Evolutionary conservation across 2,113 vertebrate species (phyloP), one percentile per base, ranked within the genome.

Genomic region (Heterotilapia buettikoferi): DNA sequence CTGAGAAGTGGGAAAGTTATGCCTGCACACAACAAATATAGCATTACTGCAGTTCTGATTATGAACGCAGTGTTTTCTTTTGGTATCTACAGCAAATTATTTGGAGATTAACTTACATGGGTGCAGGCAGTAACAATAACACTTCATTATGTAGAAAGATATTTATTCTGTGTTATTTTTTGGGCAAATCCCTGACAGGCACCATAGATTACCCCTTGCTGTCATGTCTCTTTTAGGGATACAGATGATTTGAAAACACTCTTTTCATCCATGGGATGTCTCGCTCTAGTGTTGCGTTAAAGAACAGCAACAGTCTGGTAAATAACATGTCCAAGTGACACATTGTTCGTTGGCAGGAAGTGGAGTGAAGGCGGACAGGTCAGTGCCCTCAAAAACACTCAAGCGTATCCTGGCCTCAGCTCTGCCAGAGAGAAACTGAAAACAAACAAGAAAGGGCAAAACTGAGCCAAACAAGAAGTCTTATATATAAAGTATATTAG

Each of bases 41-140:
- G 24, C 92, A 94, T 96, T 96, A 97, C 96, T 96, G 95, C 96
- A 97, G 93, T 94, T 91, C 21, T 91, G 92, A 95, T 86, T 88
- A 95, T 71, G 19, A 96, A 96, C 95, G 95, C 97, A 95, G 96
- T 96, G 96, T 95, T 95, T 92, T 92, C 93, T 95, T 96, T 73
- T 97, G 96, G 95, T 96, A 96, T 97, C 94, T 96, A 97, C 95
- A 94, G 93, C 95, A 57, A n/a, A 83, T 68, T 82, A 87, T 76
- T 57, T 57, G 38, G 29, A 24, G 7, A 78, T 82, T 29, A 89
- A 87, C 57, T 56, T 96, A 94, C 94, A 93, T 94, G 95, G 96
- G 96, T 96, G 94, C 83, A 7, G 96, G 96, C 94, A 88, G 90
- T 89, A 94, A 93, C 93, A 94, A 94, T 94, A 94, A 91, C 89